Evolutionary conservation across 2,113 vertebrate species (phyloP).

Genomic region (Pantherophis guttatus): DNA sequence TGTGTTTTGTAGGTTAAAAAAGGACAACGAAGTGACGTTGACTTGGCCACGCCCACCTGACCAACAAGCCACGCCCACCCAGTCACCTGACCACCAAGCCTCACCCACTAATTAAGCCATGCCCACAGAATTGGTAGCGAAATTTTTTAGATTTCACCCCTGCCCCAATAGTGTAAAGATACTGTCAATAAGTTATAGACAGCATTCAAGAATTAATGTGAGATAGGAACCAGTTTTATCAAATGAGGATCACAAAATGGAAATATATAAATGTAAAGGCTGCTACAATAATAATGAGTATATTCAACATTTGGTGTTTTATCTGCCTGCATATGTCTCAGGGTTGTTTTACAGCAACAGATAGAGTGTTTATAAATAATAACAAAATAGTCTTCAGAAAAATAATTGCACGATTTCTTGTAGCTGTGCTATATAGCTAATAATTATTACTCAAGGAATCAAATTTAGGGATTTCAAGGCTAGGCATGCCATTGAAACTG

Average conservation of each 20-base stretch:
- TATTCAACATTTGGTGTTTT: slow-evolving; percentile 62
- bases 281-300: slow-evolving; percentile 48
- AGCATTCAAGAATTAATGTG: slow-evolving; percentile 58
- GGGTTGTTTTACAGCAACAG: slow-evolving; percentile 61
- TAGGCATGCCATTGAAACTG: neutral
- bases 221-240: slow-evolving; percentile 54
- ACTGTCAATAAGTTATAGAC: slow-evolving; percentile 60
- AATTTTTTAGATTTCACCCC: too few species aligned
- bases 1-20: too few species aligned
- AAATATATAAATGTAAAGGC: slow-evolving; percentile 57
- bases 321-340: slow-evolving; percentile 57
- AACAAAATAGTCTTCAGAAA: slow-evolving; percentile 60
- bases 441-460: slow-evolving; percentile 13
- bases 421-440: slow-evolving; percentile 33
- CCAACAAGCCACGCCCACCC: too few species aligned
- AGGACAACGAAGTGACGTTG: too few species aligned
- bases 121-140: too few species aligned
- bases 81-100: too few species aligned
- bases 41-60: too few species aligned
- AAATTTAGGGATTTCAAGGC: slow-evolving; percentile 23
- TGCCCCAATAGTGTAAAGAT: slow-evolving; percentile 58
- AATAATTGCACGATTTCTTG: slow-evolving; percentile 42
- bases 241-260: slow-evolving; percentile 29
- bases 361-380: slow-evolving; percentile 67
- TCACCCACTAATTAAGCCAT: too few species aligned